A percentile compares a stretch with the other conserved stretches of the same genome.
These are phyloP conservation scores for Byasa hedistus DNA, from an alignment of 2,888 invertebrate species.

Conservation along the genomic window DNA sequence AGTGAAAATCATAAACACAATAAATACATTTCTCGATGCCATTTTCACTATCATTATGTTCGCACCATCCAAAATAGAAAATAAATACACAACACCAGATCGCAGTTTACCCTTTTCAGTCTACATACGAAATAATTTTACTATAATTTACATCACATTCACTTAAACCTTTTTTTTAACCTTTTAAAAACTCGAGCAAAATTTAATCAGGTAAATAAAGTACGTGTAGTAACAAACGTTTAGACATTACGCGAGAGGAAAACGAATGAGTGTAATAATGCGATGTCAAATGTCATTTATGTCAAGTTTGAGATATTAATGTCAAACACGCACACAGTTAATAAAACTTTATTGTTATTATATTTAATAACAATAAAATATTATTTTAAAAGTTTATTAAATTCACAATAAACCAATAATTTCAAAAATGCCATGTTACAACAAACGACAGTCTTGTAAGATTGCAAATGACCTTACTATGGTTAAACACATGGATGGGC, in stretches of 20 bases:
- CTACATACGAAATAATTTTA: constrained; percentile 4
- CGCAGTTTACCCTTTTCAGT: neutral
- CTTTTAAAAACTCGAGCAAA: constrained; percentile 11
- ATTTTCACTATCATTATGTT: constrained; percentile 47
- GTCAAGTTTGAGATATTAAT: neutral
- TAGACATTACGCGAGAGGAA: constrained; percentile 19
- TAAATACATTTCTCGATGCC: constrained; percentile 70
- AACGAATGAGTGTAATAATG: constrained; percentile 14
- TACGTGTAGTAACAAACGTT: constrained; percentile 16
- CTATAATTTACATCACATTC: constrained; percentile 24
- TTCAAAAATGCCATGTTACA: too few relatives aligned
- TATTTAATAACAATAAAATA: too few relatives aligned
- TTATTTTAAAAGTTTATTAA: too few relatives aligned
- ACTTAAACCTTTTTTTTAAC: constrained; percentile 4
- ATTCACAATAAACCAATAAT: too few relatives aligned
- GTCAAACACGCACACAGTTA: neutral
- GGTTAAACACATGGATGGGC: too few relatives aligned
- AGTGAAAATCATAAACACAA: constrained; percentile 73
- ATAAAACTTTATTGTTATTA: too few relatives aligned
- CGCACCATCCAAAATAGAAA: constrained; percentile 12
- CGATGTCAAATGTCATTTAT: constrained; percentile 19
- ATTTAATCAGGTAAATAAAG: constrained; percentile 14
- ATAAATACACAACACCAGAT: constrained; percentile 16
- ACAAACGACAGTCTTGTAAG: too few relatives aligned
- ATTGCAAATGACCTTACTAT: too few relatives aligned